Conservation (phyloP, 2,888 invertebrate species). For the Rotaria macrura region DNA sequence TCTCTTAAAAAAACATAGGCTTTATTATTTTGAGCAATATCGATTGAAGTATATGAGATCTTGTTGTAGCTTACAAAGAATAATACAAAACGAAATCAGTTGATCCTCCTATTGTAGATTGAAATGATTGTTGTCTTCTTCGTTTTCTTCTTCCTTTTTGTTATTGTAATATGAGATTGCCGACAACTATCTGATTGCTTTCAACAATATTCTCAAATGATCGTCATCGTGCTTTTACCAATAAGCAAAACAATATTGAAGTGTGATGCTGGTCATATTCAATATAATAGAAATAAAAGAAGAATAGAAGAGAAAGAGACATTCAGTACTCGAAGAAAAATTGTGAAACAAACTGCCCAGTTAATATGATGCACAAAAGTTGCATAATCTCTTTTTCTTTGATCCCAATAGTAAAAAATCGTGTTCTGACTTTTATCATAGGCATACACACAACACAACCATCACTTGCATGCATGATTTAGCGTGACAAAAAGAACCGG, state of each 20-base stretch:
- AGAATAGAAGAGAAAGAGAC: not conserved
- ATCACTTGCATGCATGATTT: slow-evolving; percentile 6
- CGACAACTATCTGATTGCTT: not conserved
- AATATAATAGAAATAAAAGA: not conserved
- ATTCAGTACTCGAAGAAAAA: not conserved
- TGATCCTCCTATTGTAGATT: not conserved
- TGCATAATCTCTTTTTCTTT: not conserved
- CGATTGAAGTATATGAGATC: not conserved
- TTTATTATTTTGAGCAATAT: not conserved
- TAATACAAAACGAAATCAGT: not conserved
- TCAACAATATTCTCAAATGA: not conserved
- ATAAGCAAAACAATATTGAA: not conserved
- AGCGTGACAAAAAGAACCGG: not conserved
- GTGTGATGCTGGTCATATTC: not conserved
- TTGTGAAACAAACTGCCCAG: not conserved
- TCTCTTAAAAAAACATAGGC: too few relatives aligned
- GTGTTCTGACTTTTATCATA: not conserved
- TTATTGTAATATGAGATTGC: slow-evolving; percentile 1
- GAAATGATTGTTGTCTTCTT: not conserved
- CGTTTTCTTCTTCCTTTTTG: not conserved
- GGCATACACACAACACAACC: not conserved
- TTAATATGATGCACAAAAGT: not conserved
- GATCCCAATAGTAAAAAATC: not conserved
- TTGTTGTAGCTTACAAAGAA: not conserved
- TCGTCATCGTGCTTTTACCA: not conserved